phyloP scores from a whole-genome alignment of 64 coral and sea anemone genomes.

The Pachyseris speciosa region DNA sequence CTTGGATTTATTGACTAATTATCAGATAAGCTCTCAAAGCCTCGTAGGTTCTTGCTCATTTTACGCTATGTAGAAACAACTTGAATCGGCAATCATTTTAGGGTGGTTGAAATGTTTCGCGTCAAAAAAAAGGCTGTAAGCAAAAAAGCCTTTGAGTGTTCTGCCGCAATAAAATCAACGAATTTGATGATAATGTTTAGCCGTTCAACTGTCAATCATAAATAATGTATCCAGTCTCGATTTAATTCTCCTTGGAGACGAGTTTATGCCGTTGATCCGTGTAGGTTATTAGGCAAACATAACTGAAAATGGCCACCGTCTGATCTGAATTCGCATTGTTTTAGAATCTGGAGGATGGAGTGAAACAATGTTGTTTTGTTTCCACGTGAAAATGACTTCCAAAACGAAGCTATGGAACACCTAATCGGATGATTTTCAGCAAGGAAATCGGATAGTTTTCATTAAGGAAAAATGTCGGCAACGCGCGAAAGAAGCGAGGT shows the following conservation, averaged over 20 bases:
- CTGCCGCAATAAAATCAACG: neutral
- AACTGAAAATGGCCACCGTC: constrained; percentile 20
- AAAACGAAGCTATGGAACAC: neutral
- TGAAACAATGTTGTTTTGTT: neutral
- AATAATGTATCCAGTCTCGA: constrained; percentile 52
- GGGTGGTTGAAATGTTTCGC: neutral
- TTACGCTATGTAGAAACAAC: neutral
- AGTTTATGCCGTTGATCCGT: constrained; percentile 1
- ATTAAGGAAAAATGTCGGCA: constrained; percentile 20
- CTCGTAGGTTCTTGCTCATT: too few species aligned
- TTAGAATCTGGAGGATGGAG: neutral
- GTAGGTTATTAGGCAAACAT: constrained; percentile 50
- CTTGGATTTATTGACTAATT: neutral
- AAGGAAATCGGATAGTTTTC: too few species aligned
- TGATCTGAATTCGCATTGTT: neutral
- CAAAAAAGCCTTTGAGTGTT: neutral
- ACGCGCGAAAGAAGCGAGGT: constrained; percentile 57
- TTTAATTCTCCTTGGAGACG: constrained; percentile 63
- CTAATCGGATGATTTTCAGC: neutral
- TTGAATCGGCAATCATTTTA: neutral
- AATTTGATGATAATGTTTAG: neutral
- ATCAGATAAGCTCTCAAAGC: too few species aligned
- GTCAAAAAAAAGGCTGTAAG: neutral
- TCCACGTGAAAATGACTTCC: neutral
- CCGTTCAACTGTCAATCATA: constrained; percentile 50